Conservation (phyloP, 2,113 vertebrate genomes). For the Microcebus griseorufus region DNA sequence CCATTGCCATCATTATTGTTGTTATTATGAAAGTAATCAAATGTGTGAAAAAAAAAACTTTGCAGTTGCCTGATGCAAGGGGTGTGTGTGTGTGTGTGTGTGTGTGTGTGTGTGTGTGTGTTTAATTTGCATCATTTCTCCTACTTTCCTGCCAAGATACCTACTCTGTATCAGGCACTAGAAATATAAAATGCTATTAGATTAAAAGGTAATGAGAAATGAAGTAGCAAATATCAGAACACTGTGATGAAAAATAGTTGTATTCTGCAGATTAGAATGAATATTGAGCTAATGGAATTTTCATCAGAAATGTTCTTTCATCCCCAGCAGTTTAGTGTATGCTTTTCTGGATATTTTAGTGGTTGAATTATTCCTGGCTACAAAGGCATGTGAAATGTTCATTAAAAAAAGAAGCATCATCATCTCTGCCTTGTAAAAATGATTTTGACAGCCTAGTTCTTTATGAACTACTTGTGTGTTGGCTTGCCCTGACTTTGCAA, state of each 20-base stretch:
- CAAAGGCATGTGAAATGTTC: slow-evolving; percentile 66
- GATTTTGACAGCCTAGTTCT: slow-evolving; percentile 74
- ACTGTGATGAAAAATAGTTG: not conserved
- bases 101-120: not conserved
- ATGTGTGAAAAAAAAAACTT: not conserved
- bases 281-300: not conserved
- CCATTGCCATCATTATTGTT: not conserved
- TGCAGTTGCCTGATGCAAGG: not conserved
- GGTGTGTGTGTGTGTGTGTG: not conserved
- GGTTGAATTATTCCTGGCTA: slow-evolving; percentile 19
- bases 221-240: not conserved
- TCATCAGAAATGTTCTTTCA: not conserved
- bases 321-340: not conserved
- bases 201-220: slow-evolving; percentile 20
- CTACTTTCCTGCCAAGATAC: not conserved
- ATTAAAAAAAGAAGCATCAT: slow-evolving; percentile 57
- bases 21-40: not conserved
- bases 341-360: slow-evolving; percentile 46
- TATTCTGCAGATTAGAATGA: slow-evolving; percentile 7
- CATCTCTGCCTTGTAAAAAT: slow-evolving; percentile 60
- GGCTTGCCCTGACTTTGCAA: slow-evolving; percentile 74
- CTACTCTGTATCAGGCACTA: not conserved
- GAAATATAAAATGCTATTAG: not conserved
- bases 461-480: slow-evolving; percentile 73
- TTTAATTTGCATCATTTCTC: not conserved